Evolutionary conservation across 2,113 vertebrate genomes (phyloP), one percentile per base, ranked within the genome.

Genomic region (Neoarius graeffei): DNA sequence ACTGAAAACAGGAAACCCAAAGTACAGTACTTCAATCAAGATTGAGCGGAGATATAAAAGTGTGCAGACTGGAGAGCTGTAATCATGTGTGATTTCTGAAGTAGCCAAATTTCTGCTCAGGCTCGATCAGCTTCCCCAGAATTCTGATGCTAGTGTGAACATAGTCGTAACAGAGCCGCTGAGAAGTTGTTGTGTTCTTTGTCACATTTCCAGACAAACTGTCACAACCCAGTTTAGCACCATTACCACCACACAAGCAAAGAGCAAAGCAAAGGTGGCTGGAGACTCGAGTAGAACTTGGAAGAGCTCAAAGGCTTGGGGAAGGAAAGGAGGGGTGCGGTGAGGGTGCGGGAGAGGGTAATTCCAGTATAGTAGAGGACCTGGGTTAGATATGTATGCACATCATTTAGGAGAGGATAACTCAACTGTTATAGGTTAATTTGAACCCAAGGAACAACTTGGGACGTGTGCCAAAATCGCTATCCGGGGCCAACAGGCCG

Each of bases 81-180:
- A 84, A 88, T 84, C 42, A 84, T 77, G 56, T 86, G 56, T 83
- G 86, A 87, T 83, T 87, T 83, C 59, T 84, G 27, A 77, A 84
- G 69, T 35, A 84, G 85, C 79, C 79, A 59, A 57, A 59, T 81
- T 56, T 56, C 71, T 25, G 27, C 59, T 62, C 54, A 13, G 52
- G 17, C 86, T 57, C 86, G 10, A 66, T 82, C 84, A 66, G 81
- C 84, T 54, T 42, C 62, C 23, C 56, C n/a, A 0, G 59, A 19
- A 76, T 54, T 85, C 25, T 50, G 71, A 42, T 52, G 35, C 3
- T 23, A 56, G 10, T 9, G 23, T 64, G 6, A 42, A 71, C 62
- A 13, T 67, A 10, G 57, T 74, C n/a, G 60, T 81, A 64, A 74
- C 74, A 80, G 71, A 30, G 48, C 77, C 10, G 23, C 84, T 48